phyloP scores from a whole-genome alignment of 2,113 vertebrate species.

The Cathartes aura region DNA sequence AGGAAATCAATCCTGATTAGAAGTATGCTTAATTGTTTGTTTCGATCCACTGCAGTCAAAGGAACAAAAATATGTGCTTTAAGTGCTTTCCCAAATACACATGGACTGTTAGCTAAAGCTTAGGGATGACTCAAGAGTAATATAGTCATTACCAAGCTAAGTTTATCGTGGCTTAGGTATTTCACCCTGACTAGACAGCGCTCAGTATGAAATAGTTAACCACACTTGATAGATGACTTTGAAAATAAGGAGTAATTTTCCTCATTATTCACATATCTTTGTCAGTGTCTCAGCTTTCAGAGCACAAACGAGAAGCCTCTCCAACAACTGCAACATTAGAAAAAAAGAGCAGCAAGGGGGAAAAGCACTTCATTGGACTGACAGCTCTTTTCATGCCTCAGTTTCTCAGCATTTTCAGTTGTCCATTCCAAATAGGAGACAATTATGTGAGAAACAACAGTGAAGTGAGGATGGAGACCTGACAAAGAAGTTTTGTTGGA shows the following conservation, averaged over 20 bases:
- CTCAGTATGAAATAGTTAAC: neutral
- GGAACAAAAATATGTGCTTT: neutral
- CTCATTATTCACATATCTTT: neutral
- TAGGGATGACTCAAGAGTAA: neutral
- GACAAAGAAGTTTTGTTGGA: neutral
- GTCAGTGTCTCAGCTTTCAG: neutral
- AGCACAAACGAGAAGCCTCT: neutral
- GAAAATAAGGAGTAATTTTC: neutral
- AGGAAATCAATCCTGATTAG: neutral
- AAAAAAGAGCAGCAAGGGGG: neutral
- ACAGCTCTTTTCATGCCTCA: neutral
- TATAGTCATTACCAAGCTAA: neutral
- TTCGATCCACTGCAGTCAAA: neutral
- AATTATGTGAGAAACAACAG: neutral
- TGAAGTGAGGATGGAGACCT: neutral
- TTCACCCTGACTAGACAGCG: neutral
- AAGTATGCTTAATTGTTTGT: neutral
- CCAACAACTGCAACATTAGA: neutral
- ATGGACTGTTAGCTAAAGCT: neutral
- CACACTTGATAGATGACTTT: neutral
- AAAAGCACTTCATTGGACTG: accelerated
- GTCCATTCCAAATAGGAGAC: neutral
- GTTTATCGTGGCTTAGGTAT: neutral
- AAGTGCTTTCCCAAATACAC: neutral
- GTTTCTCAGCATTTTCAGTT: neutral